These are phyloP conservation scores for Brachyptera putata DNA, from an alignment of 2,888 invertebrate genomes.

Conservation along the genomic window DNA sequence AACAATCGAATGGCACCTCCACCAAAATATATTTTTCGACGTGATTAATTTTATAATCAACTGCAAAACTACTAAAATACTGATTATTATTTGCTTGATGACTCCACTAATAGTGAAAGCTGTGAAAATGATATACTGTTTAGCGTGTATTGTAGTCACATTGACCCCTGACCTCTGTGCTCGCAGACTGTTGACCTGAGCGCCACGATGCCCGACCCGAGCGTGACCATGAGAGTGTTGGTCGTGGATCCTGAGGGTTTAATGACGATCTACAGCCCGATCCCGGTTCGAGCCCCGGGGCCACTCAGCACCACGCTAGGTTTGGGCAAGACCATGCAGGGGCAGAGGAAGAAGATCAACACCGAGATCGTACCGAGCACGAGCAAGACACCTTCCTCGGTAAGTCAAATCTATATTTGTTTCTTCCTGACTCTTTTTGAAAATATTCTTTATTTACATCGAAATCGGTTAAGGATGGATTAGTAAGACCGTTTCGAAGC, in stretches of 20 bases:
- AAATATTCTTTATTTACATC: too few relatives aligned
- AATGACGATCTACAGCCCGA: slow-evolving; percentile 66
- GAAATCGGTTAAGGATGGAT: too few relatives aligned
- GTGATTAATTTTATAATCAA: too few relatives aligned
- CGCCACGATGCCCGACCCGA: slow-evolving; percentile 60
- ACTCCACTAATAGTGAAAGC: too few relatives aligned
- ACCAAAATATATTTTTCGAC: too few relatives aligned
- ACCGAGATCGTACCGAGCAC: slow-evolving; percentile 51
- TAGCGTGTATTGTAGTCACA: too few relatives aligned
- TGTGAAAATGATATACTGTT: too few relatives aligned
- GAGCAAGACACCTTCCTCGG: slow-evolving; percentile 40
- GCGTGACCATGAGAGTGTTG: slow-evolving; percentile 58
- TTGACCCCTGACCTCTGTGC: not conserved
- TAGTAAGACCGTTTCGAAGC: too few relatives aligned
- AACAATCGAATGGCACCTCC: too few relatives aligned
- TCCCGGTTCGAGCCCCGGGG: slow-evolving; percentile 2
- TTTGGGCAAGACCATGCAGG: slow-evolving; percentile 40
- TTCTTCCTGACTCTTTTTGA: too few relatives aligned
- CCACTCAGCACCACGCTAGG: slow-evolving; percentile 37
- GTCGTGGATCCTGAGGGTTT: slow-evolving; percentile 67
- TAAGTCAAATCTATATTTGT: not conserved
- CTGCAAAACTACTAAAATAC: too few relatives aligned
- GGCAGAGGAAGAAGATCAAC: slow-evolving; percentile 48
- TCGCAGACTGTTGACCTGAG: slow-evolving; percentile 57
- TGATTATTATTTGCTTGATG: too few relatives aligned